Evolutionary conservation across 1,140 invertebrate species (phyloP).

Genomic region (Atta texana): DNA sequence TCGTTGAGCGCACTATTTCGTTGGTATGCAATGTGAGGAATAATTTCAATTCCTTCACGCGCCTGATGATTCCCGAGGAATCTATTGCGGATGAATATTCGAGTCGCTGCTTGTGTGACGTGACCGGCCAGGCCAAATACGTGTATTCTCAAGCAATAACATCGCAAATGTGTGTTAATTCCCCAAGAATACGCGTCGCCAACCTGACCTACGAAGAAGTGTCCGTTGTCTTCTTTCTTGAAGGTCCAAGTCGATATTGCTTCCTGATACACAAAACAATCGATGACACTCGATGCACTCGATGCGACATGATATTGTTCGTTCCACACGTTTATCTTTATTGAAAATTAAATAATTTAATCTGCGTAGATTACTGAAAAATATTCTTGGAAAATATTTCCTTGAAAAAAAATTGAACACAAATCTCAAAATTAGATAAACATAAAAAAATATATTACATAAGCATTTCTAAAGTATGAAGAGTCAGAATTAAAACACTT

Average conservation of each 20-base stretch:
- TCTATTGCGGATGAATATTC: conserved; percentile 14
- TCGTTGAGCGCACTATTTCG: not conserved
- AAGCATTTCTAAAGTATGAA: not conserved
- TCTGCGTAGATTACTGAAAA: not conserved
- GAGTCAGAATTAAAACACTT: not conserved
- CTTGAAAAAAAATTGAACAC: not conserved
- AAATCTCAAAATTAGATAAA: not conserved
- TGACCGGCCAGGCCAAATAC: conserved; percentile 89
- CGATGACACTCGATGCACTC: conserved; percentile 2
- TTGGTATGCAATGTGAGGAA: not conserved
- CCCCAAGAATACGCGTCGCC: conserved; percentile 98
- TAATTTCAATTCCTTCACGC: not conserved
- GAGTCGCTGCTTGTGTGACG: conserved; percentile 61
- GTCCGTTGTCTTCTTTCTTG: conserved; percentile 36
- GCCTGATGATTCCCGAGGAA: not conserved
- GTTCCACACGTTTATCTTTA: not conserved
- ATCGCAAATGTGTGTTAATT: conserved; percentile 96
- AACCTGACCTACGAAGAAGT: conserved; percentile 86
- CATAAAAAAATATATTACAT: not conserved
- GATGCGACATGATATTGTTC: not conserved
- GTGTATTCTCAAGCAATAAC: conserved; percentile 99
- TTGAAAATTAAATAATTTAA: not conserved
- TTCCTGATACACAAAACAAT: not conserved
- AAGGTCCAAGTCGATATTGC: not conserved
- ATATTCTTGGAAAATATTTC: not conserved